Base-by-base conservation (phyloP, 2,888 invertebrate species). In the Dryomyza anilis region DNA sequence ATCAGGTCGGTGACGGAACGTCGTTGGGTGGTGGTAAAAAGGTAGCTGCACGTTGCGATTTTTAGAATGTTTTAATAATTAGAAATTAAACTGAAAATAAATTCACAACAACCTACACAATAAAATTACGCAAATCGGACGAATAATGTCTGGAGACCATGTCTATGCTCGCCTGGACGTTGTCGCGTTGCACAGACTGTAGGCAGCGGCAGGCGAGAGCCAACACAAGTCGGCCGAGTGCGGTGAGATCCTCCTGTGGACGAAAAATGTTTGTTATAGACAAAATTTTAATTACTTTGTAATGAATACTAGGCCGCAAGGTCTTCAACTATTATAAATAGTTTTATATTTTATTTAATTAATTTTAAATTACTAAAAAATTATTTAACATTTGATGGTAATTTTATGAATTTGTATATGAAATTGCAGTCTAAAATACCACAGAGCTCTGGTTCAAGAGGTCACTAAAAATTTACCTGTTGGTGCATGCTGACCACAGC, bases 1-100 rank as follows among this genome's bases (percentile, higher is more conserved):
- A 98, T 98, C 76, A 98, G 88, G 85, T 98, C 98, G 70, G 94
- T 95, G 67, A 98, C 93, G 75, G 91, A 92, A 77, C 93, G 90
- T 73, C 91, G 87, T 64, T 86, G 81, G 73, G 88, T 86, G 52
- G 86, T 81, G 71, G 88, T 86, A 76, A 94, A 86, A 79, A 95
- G 85, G 83, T 93, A 94, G 83, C 93, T 93, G 43, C n/a, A n/a
- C n/a, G n/a, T n/a, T n/a, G n/a, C n/a, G n/a, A n/a, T n/a, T n/a
- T n/a, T n/a, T n/a, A n/a, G n/a, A n/a, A n/a, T n/a, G n/a, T n/a
- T n/a, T n/a, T n/a, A n/a, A n/a, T n/a, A n/a, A n/a, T n/a, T n/a
- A n/a, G n/a, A n/a, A n/a, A n/a, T n/a, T n/a, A n/a, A n/a, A n/a
- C n/a, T n/a, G n/a, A n/a, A n/a, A n/a, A n/a, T n/a, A 48, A 1